Evolutionary conservation across 2,113 vertebrate species (phyloP).

Genomic region (Mobula birostris): DNA sequence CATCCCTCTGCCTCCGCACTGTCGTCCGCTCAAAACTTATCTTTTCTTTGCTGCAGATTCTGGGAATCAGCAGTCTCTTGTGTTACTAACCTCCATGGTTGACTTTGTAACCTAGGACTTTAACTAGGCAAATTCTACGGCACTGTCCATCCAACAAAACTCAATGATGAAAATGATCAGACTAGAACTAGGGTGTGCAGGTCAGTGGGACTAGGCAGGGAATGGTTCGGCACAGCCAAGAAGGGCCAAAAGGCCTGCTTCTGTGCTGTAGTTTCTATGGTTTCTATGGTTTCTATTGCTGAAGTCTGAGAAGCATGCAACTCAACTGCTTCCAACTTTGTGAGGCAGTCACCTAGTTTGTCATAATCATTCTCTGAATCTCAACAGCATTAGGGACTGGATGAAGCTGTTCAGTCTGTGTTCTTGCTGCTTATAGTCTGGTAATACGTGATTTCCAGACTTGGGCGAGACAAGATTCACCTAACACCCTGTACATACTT

Average conservation of each 20-base stretch:
- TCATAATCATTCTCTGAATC: not conserved
- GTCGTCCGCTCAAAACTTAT: too few relatives aligned
- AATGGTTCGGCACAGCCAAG: too few relatives aligned
- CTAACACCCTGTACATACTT: not conserved
- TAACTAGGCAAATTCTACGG: not conserved
- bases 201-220: too few relatives aligned
- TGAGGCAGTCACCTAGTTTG: not conserved
- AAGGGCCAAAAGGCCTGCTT: too few relatives aligned
- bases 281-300: not conserved
- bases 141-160: not conserved
- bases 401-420: not conserved
- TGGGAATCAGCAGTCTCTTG: not conserved
- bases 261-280: too few relatives aligned
- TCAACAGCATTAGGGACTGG: not conserved
- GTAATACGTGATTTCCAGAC: not conserved
- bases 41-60: too few relatives aligned
- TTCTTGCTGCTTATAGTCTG: not conserved
- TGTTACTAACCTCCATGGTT: not conserved
- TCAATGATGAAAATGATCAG: not conserved
- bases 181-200: not conserved
- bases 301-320: not conserved
- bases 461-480: not conserved
- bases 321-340: not conserved
- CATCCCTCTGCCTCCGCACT: too few relatives aligned
- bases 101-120: not conserved